These are phyloP conservation scores for Pherbina coryleti DNA, from an alignment of 2,888 invertebrate genomes.

Conservation along the genomic window DNA sequence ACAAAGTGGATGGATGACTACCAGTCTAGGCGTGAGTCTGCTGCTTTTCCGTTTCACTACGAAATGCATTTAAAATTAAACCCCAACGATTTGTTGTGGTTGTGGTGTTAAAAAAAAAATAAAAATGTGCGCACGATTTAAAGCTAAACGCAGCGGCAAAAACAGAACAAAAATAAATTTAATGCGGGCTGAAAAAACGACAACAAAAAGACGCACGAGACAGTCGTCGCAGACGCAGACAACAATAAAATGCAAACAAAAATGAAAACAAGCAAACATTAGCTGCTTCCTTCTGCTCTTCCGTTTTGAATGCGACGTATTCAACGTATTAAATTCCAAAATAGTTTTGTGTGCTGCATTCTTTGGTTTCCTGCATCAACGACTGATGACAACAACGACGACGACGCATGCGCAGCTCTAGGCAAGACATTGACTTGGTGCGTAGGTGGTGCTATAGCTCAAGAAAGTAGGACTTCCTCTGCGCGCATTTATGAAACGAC, in stretches of 20 bases:
- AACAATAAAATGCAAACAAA: conserved; percentile 10
- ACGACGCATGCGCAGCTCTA: not conserved
- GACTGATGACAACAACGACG: too few relatives aligned
- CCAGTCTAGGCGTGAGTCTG: conserved; percentile 16
- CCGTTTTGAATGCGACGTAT: not conserved
- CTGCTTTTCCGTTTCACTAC: conserved; percentile 29
- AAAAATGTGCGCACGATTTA: conserved; percentile 24
- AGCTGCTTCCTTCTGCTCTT: not conserved
- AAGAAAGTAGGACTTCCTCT: conserved; percentile 34
- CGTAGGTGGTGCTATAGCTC: not conserved
- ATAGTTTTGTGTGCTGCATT: conserved; percentile 16
- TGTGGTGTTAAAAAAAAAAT: conserved; percentile 21
- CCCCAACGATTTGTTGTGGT: not conserved
- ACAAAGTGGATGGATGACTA: not conserved
- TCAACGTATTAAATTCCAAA: conserved; percentile 5
- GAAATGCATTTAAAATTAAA: conserved; percentile 7
- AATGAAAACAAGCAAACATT: conserved; percentile 13
- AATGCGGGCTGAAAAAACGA: not conserved
- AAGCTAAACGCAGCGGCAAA: not conserved
- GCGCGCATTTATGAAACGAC: not conserved
- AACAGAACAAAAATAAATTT: not conserved
- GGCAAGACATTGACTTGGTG: not conserved
- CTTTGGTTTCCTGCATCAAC: conserved; percentile 17
- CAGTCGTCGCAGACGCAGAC: conserved; percentile 28
- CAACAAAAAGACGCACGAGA: not conserved